Conservation (phyloP, 2,888 invertebrate genomes). For the Sericinus montela region DNA sequence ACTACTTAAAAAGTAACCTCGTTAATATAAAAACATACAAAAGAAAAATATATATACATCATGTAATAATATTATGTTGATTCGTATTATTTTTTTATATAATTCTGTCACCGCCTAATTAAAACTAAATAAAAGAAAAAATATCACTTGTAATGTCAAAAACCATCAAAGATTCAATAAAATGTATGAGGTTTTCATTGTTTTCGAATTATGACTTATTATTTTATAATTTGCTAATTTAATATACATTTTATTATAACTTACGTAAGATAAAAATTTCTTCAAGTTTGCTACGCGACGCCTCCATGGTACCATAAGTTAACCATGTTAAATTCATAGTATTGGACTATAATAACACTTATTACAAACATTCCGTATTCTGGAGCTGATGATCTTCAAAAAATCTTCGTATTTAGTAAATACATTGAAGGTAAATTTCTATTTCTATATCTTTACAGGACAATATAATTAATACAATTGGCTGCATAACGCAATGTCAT, state of each 20-base stretch:
- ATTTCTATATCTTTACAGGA: no score
- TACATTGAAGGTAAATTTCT: no score
- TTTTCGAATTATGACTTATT: no score
- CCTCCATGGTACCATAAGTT: slow-evolving; percentile 18
- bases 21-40: not conserved
- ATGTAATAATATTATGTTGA: not conserved
- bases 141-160: not conserved
- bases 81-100: not conserved
- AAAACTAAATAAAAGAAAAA: not conserved
- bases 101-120: slow-evolving; percentile 3
- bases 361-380: not conserved
- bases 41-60: not conserved
- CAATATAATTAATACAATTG: no score
- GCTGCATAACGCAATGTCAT: no score
- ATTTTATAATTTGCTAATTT: slow-evolving; percentile 26
- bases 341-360: slow-evolving; percentile 14
- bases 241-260: slow-evolving; percentile 37
- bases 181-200: no score
- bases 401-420: no score
- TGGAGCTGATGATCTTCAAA: no score
- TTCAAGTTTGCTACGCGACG: slow-evolving; percentile 15
- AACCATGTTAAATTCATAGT: slow-evolving; percentile 11
- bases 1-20: not conserved
- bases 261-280: slow-evolving; percentile 20
- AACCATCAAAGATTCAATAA: not conserved